Evolutionary conservation across 2,113 vertebrate genomes (phyloP).

Genomic region (Dasyprocta punctata): DNA sequence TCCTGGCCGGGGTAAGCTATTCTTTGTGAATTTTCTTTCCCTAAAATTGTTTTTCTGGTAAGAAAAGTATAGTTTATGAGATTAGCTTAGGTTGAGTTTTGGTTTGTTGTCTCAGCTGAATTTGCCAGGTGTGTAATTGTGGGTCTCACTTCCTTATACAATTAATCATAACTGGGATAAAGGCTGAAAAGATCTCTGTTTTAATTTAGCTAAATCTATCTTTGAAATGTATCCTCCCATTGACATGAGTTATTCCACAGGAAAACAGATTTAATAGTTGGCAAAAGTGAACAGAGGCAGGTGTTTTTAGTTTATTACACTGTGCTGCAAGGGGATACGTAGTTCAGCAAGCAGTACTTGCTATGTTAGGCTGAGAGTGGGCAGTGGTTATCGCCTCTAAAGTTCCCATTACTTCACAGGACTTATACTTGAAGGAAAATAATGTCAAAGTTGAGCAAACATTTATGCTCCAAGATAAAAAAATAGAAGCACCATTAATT

Average conservation of each 20-base stretch:
- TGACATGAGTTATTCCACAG: background rate
- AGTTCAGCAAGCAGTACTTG: background rate
- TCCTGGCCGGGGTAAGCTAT: constrained; percentile 84
- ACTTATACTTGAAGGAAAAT: background rate
- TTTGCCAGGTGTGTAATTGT: background rate
- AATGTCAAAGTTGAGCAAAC: background rate
- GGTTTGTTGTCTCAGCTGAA: background rate
- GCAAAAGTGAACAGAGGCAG: background rate
- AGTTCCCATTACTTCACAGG: background rate
- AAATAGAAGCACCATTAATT: background rate
- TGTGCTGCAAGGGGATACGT: background rate
- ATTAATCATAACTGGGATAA: background rate
- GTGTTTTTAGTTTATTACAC: background rate
- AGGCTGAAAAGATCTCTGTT: background rate
- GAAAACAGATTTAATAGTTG: background rate
- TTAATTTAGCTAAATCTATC: background rate
- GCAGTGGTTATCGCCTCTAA: background rate
- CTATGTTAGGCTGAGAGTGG: background rate
- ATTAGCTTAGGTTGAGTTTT: background rate
- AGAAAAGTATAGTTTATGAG: background rate
- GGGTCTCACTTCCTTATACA: background rate
- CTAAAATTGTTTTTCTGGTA: background rate
- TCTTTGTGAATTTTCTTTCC: background rate
- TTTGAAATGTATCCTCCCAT: background rate
- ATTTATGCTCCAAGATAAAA: background rate